Percentiles rank a stretch among this genome's conserved stretches.
phyloP scores from a whole-genome alignment of 2,797 vertebrate species.

The Gobio occitaniae region DNA sequence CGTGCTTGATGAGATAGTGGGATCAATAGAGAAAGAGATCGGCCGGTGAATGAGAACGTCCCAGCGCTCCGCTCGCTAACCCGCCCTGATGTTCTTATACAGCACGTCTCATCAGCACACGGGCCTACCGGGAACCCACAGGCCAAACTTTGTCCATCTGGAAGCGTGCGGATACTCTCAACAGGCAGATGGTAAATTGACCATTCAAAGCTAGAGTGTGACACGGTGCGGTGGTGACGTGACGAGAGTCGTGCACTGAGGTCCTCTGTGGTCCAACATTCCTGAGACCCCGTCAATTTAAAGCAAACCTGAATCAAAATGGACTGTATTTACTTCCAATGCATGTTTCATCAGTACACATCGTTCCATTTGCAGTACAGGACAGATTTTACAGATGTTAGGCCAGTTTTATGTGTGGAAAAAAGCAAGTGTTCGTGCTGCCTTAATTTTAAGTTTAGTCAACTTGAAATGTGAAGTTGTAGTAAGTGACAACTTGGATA shows the following conservation, averaged over 20 bases:
- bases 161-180: background rate
- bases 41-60: conserved; percentile 70
- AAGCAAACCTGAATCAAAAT: background rate
- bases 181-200: conserved; percentile 51
- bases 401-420: background rate
- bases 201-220: conserved; percentile 17
- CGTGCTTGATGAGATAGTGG: conserved; percentile 79
- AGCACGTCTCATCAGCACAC: conserved; percentile 69
- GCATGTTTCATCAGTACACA: background rate
- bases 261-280: background rate
- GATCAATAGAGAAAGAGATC: conserved; percentile 75
- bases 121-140: conserved; percentile 40
- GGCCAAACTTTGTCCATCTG: conserved; percentile 49
- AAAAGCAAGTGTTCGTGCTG: too few relatives aligned
- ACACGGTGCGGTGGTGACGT: too few relatives aligned
- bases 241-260: background rate
- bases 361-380: background rate
- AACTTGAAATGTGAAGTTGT: too few relatives aligned
- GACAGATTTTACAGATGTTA: background rate
- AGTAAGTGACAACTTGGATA: too few relatives aligned
- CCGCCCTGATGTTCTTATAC: conserved; percentile 65
- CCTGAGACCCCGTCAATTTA: too few relatives aligned
- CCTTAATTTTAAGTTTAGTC: too few relatives aligned
- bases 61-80: conserved; percentile 52
- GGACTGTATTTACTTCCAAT: background rate